These are phyloP conservation scores for Oikopleura dioica DNA, from an alignment of 23 tunicate species.

Conservation along the genomic window DNA sequence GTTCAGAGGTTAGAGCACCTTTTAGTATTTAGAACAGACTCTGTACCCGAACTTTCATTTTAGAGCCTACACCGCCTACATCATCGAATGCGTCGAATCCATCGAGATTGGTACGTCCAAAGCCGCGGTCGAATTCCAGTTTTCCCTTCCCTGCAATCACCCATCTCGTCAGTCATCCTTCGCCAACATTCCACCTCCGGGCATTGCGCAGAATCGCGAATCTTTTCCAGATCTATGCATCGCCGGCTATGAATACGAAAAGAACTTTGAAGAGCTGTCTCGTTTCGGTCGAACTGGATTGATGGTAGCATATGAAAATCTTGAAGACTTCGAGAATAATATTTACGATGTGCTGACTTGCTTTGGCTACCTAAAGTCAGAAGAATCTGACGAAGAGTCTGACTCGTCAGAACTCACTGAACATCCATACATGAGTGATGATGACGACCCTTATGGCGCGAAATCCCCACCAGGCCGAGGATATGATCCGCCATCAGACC, in stretches of 20 bases:
- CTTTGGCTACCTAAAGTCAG: neutral
- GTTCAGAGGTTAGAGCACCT: too few relatives aligned
- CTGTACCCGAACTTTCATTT: too few relatives aligned
- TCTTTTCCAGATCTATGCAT: conserved; percentile 12
- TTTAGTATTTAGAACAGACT: too few relatives aligned
- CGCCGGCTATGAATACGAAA: neutral
- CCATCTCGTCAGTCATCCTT: neutral
- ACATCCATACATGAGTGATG: neutral
- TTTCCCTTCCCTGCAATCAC: conserved; percentile 7
- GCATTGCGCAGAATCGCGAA: neutral
- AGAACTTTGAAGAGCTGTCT: neutral
- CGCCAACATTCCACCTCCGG: neutral
- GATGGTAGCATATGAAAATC: neutral
- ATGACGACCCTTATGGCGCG: neutral
- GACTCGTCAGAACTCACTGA: neutral
- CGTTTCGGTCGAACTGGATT: conserved; percentile 4
- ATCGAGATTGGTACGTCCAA: neutral
- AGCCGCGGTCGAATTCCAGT: conserved; percentile 5
- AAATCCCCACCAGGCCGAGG: conserved; percentile 7
- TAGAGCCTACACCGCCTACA: conserved; percentile 4
- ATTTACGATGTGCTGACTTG: neutral
- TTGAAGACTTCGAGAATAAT: neutral
- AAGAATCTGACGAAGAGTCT: neutral
- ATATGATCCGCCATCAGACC: neutral
- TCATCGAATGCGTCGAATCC: neutral